These are phyloP conservation scores for Lottia scabra DNA, from an alignment of 2,888 invertebrate genomes.

Conservation along the genomic window DNA sequence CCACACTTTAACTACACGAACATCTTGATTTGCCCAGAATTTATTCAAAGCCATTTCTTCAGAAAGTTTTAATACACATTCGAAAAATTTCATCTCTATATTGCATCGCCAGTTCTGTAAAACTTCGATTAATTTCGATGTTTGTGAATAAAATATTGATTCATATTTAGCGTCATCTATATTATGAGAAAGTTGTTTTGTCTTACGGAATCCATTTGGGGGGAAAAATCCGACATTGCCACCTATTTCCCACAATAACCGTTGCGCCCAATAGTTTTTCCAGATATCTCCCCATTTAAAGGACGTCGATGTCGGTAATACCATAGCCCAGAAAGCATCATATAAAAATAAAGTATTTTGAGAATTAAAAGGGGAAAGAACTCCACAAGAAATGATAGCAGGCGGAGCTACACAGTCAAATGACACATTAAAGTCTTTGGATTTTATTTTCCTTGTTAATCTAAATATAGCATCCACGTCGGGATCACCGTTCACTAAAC, in stretches of 20 bases:
- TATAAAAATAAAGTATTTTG: constrained; percentile 54
- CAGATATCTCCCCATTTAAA: constrained; percentile 53
- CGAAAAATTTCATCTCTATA: constrained; percentile 28
- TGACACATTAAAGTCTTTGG: constrained; percentile 29
- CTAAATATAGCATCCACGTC: constrained; percentile 58
- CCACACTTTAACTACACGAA: constrained; percentile 7
- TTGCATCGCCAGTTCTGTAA: constrained; percentile 40
- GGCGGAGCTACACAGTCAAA: constrained; percentile 49
- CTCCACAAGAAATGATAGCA: constrained; percentile 41
- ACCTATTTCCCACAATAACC: constrained; percentile 45
- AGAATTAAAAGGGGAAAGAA: constrained; percentile 49
- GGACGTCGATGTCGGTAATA: constrained; percentile 44
- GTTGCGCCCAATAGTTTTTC: constrained; percentile 53
- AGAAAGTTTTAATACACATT: constrained; percentile 34
- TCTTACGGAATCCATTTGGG: constrained; percentile 39
- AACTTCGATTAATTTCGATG: constrained; percentile 31
- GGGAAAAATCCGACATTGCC: constrained; percentile 42
- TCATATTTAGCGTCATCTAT: constrained; percentile 46
- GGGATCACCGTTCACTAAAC: constrained; percentile 54
- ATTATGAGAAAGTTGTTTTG: constrained; percentile 42
- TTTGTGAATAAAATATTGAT: constrained; percentile 37
- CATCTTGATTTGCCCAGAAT: constrained; percentile 28
- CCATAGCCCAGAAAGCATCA: constrained; percentile 51
- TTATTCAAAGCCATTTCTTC: constrained; percentile 30
- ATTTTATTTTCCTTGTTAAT: constrained; percentile 40